Percentiles rank a stretch among this genome's conserved stretches.
phyloP scores from a whole-genome alignment of 2,797 vertebrate species.

The Threskiornis aethiopicus region DNA sequence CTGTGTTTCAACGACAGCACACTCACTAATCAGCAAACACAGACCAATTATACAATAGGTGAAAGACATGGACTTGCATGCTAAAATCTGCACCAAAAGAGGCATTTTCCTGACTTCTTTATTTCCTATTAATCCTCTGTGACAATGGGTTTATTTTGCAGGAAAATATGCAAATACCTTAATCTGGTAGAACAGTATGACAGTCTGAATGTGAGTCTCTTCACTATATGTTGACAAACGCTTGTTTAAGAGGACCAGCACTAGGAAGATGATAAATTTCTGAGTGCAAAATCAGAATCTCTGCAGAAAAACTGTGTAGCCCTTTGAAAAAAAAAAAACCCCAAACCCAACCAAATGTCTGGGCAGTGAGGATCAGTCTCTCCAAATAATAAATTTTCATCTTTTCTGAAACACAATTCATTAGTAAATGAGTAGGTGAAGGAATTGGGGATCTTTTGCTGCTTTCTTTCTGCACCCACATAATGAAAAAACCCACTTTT shows the following conservation, averaged over 20 bases:
- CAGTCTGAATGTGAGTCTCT: constrained; percentile 5
- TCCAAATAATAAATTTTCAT: neutral
- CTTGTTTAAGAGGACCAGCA: constrained; percentile 17
- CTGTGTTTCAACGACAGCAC: constrained; percentile 39
- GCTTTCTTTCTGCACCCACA: neutral
- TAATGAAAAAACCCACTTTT: neutral
- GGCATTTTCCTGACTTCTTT: constrained; percentile 6
- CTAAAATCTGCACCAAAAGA: constrained; percentile 47
- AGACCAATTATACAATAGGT: constrained; percentile 50
- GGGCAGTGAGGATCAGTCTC: neutral
- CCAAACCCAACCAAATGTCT: neutral
- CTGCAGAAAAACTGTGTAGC: neutral
- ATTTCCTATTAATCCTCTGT: constrained; percentile 54
- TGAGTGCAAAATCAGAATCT: neutral
- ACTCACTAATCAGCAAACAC: constrained; percentile 43
- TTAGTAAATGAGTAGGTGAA: neutral
- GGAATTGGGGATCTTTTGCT: neutral
- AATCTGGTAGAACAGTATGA: constrained; percentile 38
- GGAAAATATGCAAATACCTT: constrained; percentile 62
- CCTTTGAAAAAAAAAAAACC: neutral
- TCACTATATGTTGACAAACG: neutral
- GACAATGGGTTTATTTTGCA: constrained; percentile 57
- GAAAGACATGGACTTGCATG: constrained; percentile 10
- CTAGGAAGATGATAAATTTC: neutral
- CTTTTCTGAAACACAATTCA: neutral